phyloP scores from a whole-genome alignment of 2,113 vertebrate species.

The Lepus timidus region DNA sequence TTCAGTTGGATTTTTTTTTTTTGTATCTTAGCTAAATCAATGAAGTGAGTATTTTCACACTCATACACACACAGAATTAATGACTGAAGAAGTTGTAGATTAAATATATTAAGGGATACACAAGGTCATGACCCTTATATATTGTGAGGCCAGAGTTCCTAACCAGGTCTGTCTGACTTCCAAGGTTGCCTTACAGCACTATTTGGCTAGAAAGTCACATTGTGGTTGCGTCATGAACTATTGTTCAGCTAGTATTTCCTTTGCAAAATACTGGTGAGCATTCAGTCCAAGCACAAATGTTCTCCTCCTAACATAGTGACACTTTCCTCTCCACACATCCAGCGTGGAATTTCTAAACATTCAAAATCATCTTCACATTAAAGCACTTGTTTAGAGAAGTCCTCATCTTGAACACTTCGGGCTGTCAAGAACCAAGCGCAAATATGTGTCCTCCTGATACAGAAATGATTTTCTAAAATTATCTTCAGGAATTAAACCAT shows the following conservation, averaged over 20 bases:
- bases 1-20: slow-evolving; percentile 4
- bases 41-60: background rate
- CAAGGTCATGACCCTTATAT: background rate
- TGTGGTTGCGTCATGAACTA: background rate
- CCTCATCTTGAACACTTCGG: slow-evolving; percentile 68
- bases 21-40: slow-evolving; percentile 23
- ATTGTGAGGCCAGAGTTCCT: background rate
- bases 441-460: slow-evolving; percentile 45
- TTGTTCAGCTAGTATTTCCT: slow-evolving; percentile 17
- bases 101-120: background rate
- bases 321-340: slow-evolving; percentile 10
- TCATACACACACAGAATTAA: background rate
- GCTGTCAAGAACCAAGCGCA: slow-evolving; percentile 70
- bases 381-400: slow-evolving; percentile 77
- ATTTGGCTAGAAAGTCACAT: slow-evolving; percentile 44
- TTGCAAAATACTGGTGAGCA: slow-evolving; percentile 15
- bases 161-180: background rate
- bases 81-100: background rate
- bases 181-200: background rate
- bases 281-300: slow-evolving; percentile 11
- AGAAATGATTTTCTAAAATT: slow-evolving; percentile 76
- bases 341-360: slow-evolving; percentile 73
- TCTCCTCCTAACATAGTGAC: slow-evolving; percentile 60
- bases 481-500: slow-evolving; percentile 68
- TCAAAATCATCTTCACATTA: slow-evolving; percentile 69